phyloP scores from a whole-genome alignment of 2,888 invertebrate genomes.

The Bibio marci region DNA sequence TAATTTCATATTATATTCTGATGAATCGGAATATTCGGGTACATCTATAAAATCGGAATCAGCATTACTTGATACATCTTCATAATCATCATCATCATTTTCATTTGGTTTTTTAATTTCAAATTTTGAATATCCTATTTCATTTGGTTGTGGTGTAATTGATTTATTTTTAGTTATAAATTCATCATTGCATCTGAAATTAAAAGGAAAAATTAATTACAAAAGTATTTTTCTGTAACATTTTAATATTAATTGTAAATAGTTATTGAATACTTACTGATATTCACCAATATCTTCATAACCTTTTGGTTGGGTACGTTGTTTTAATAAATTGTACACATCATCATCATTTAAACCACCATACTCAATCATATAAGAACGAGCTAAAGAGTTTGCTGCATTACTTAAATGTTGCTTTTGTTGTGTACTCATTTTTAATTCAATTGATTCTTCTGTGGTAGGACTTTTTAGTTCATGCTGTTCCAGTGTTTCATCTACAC shows the following conservation, averaged over 20 bases:
- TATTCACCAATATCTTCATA: too few relatives aligned
- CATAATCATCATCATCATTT: background rate
- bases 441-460: constrained; percentile 10
- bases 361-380: constrained; percentile 58
- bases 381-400: constrained; percentile 37
- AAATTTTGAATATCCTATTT: background rate
- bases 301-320: background rate
- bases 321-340: constrained; percentile 34
- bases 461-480: too few relatives aligned
- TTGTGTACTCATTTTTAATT: constrained; percentile 22
- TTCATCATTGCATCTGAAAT: constrained; percentile 6
- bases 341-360: constrained; percentile 55
- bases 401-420: constrained; percentile 23
- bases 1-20: constrained; percentile 7
- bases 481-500: background rate
- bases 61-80: constrained; percentile 11
- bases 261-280: too few relatives aligned
- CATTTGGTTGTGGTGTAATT: background rate
- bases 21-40: constrained; percentile 14
- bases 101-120: constrained; percentile 1
- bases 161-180: background rate
- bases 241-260: too few relatives aligned
- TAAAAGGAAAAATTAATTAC: too few relatives aligned
- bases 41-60: constrained; percentile 22
- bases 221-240: background rate